Conservation (phyloP, 2,113 vertebrate species). For the Anhinga rufa region DNA sequence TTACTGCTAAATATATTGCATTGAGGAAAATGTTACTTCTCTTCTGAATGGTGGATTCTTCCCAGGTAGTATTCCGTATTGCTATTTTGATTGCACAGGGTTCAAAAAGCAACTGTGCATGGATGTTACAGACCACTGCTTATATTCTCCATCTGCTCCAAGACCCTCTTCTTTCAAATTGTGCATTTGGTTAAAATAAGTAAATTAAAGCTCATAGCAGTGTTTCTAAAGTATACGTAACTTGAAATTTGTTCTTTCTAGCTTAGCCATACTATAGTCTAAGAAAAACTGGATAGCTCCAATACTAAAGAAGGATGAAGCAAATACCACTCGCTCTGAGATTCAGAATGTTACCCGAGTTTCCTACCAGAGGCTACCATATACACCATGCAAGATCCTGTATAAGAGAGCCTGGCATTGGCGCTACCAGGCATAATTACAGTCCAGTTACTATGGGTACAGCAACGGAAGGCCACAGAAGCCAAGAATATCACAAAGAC, state of each 20-base stretch:
- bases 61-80: background rate
- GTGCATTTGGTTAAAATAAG: background rate
- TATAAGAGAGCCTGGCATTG: background rate
- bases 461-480: background rate
- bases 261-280: background rate
- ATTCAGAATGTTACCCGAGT: background rate
- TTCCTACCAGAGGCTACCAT: background rate
- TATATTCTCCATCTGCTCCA: background rate
- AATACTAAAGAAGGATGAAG: background rate
- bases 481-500: background rate
- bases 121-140: background rate
- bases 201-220: background rate
- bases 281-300: background rate
- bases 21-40: background rate
- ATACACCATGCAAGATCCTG: background rate
- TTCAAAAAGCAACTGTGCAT: background rate
- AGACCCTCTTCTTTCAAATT: background rate
- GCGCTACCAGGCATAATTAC: background rate
- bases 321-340: background rate
- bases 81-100: background rate
- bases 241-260: background rate
- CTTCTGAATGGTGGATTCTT: background rate
- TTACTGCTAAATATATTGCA: background rate
- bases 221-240: background rate
- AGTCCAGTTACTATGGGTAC: background rate